These are phyloP conservation scores for Machimus atricapillus DNA, from an alignment of 2,888 invertebrate species.

Conservation along the genomic window DNA sequence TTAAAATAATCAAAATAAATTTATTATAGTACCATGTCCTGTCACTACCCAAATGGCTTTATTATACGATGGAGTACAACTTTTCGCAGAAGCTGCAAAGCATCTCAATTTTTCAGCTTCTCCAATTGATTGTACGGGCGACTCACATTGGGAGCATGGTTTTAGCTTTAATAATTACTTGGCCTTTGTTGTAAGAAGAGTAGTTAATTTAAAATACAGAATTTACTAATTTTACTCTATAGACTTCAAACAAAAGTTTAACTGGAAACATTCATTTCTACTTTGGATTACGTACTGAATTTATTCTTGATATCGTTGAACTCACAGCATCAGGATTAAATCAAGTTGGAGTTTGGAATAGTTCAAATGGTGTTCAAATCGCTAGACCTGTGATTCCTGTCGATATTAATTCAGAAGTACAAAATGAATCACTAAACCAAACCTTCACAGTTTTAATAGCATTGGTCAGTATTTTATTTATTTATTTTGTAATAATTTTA, in stretches of 20 bases:
- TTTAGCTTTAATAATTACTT: slow-evolving; percentile 83
- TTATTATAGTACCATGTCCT: slow-evolving; percentile 53
- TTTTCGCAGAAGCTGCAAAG: slow-evolving; percentile 79
- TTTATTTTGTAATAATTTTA: background rate
- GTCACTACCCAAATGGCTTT: slow-evolving; percentile 68
- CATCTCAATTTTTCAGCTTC: slow-evolving; percentile 65
- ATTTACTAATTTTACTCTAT: background rate
- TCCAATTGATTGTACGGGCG: slow-evolving; percentile 69
- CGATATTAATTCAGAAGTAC: slow-evolving; percentile 60
- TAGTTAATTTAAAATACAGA: background rate
- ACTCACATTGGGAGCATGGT: slow-evolving; percentile 78
- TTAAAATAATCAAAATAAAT: background rate
- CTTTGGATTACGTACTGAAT: slow-evolving; percentile 74
- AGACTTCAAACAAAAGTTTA: slow-evolving; percentile 55
- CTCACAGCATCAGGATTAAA: slow-evolving; percentile 69
- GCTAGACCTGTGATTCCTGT: slow-evolving; percentile 59
- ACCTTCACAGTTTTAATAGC: slow-evolving; percentile 75
- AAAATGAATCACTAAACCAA: slow-evolving; percentile 73
- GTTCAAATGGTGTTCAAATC: slow-evolving; percentile 68
- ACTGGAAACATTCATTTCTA: slow-evolving; percentile 82
- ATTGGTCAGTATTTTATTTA: slow-evolving; percentile 65
- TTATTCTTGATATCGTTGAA: slow-evolving; percentile 73
- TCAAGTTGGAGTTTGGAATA: slow-evolving; percentile 75
- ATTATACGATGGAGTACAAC: slow-evolving; percentile 81
- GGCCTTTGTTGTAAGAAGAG: slow-evolving; percentile 53